Evolutionary conservation across 2,113 vertebrate species (phyloP).

Genomic region (Petaurus breviceps): DNA sequence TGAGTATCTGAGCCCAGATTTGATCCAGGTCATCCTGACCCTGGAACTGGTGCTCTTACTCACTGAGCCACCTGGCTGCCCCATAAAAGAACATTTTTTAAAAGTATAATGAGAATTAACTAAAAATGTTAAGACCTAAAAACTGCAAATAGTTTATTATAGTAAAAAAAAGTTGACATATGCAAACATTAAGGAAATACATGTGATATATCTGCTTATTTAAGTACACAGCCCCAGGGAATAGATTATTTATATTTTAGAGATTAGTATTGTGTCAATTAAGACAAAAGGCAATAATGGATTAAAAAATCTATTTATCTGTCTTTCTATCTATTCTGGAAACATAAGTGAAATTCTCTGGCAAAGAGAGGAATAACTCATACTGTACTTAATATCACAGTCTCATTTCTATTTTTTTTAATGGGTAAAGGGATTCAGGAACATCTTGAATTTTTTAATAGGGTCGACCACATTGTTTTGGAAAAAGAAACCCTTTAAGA

Average conservation of each 20-base stretch:
- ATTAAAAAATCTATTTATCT: not conserved
- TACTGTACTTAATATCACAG: not conserved
- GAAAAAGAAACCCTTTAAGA: not conserved
- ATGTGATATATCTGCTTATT: slow-evolving; percentile 52
- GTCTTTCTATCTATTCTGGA: not conserved
- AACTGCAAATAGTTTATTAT: slow-evolving; percentile 63
- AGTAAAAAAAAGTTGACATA: slow-evolving; percentile 57
- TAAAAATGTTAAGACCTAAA: slow-evolving; percentile 51
- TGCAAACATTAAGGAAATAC: slow-evolving; percentile 41
- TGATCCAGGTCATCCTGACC: too few relatives aligned
- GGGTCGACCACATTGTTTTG: not conserved
- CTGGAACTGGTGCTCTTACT: too few relatives aligned
- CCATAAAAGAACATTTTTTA: slow-evolving; percentile 15
- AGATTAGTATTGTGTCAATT: slow-evolving; percentile 15
- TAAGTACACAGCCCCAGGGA: slow-evolving; percentile 35
- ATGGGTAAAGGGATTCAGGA: not conserved
- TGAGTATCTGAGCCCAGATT: too few relatives aligned
- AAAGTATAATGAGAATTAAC: slow-evolving; percentile 59
- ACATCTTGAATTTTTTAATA: not conserved
- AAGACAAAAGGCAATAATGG: not conserved
- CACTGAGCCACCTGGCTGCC: too few relatives aligned
- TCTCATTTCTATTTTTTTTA: not conserved
- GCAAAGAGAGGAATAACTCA: not conserved
- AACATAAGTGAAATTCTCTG: not conserved
- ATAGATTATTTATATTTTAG: slow-evolving; percentile 40